phyloP scores from a whole-genome alignment of 2,888 invertebrate species.

The Falcaria lacertinaria region DNA sequence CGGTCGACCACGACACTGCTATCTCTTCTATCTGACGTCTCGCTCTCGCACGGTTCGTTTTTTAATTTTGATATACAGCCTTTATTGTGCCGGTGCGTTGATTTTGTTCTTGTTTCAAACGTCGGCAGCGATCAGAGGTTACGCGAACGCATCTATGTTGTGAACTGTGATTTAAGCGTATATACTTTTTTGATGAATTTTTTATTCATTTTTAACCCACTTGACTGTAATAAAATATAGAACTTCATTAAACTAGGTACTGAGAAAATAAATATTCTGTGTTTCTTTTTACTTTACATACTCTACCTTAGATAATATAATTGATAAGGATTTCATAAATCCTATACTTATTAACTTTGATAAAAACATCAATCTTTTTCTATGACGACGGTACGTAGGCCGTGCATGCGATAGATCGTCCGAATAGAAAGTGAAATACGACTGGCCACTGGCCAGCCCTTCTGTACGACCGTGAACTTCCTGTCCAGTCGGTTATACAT shows the following conservation, averaged over 20 bases:
- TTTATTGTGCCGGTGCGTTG: constrained; percentile 33
- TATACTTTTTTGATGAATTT: too few relatives aligned
- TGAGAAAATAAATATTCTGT: too few relatives aligned
- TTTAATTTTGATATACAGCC: constrained; percentile 38
- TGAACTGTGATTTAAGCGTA: too few relatives aligned
- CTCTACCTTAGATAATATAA: too few relatives aligned
- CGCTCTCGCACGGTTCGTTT: constrained; percentile 29
- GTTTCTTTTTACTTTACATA: too few relatives aligned
- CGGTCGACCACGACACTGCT: constrained; percentile 33
- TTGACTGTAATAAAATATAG: too few relatives aligned
- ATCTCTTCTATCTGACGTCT: constrained; percentile 44
- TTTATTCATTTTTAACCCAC: too few relatives aligned
- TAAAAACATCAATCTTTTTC: not conserved
- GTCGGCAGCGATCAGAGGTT: constrained; percentile 9
- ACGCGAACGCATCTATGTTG: not conserved
- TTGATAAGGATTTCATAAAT: too few relatives aligned
- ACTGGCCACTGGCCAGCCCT: constrained; percentile 33
- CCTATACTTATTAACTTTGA: too few relatives aligned
- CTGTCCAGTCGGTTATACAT: constrained; percentile 31
- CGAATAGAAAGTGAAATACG: constrained; percentile 42
- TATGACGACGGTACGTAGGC: not conserved
- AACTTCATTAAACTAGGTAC: too few relatives aligned
- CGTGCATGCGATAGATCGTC: not conserved
- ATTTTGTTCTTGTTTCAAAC: constrained; percentile 20
- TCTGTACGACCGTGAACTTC: constrained; percentile 61